Evolutionary conservation across 1,140 invertebrate genomes (phyloP), one percentile per base, ranked within the genome.

Genomic region (Drosophila repleta): DNA sequence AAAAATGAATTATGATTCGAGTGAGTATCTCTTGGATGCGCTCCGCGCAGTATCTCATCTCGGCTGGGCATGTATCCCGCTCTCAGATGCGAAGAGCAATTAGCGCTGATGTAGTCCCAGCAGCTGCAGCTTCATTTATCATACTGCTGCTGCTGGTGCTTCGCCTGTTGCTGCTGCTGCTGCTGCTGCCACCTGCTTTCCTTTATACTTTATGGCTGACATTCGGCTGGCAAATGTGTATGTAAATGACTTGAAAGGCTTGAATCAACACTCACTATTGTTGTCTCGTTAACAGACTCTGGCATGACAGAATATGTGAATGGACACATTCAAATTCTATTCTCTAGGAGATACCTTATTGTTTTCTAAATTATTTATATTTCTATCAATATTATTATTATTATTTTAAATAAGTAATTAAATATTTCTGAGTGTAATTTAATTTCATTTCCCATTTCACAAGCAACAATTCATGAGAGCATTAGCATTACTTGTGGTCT

Each of bases 51-150:
- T 24, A 57, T 62, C 55, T 71, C 48, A 76, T 58, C 57, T 58
- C 61, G 17, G 17, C 45, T 52, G 41, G 43, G 62, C 39, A 21
- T 69, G 67, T 81, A 78, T 83, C n/a, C 5, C 26, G 5, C 72
- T 79, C 75, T 80, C 63, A 74, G 68, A 74, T 87, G 83, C 83
- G 76, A 56, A 66, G 76, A 83, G 83, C 83, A 88, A 88, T 88
- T 88, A 88, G 84, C 79, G 73, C 88, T 88, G 83, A 88, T 88
- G 73, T 79, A 76, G 76, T 79, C 73, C 69, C 83, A 79, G 76
- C 83, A 89, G 84, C 83, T 88, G 84, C 76, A 74, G 75, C 83
- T 88, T 74, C 84, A 88, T 88, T 79, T 88, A 88, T 88, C 79
- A 88, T 77, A 15, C n/a, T 5, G n/a, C 39, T 10, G 6, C 56